phyloP scores from a whole-genome alignment of 1,140 invertebrate species.

The Delia radicum region DNA sequence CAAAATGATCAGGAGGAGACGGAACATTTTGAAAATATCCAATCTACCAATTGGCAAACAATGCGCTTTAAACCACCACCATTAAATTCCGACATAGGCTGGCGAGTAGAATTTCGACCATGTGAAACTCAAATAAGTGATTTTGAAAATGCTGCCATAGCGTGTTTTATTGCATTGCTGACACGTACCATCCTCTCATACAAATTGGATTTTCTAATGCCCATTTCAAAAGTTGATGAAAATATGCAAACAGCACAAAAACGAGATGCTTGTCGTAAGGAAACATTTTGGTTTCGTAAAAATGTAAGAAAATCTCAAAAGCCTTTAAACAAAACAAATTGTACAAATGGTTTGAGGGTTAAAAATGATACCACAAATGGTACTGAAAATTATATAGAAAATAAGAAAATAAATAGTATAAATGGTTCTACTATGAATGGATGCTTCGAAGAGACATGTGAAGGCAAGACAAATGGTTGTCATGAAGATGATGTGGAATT shows the following conservation, averaged over 20 bases:
- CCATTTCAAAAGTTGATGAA: constrained; percentile 96
- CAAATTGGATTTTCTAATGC: constrained; percentile 93
- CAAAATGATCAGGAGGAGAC: constrained; percentile 93
- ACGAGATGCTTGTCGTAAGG: constrained; percentile 76
- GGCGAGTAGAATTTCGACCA: constrained; percentile 99
- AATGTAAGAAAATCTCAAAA: constrained; percentile 55
- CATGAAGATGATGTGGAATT: constrained; percentile 49
- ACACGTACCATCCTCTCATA: constrained; percentile 96
- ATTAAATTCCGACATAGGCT: constrained; percentile 92
- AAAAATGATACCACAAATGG: neutral
- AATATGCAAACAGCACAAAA: constrained; percentile 96
- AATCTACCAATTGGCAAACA: constrained; percentile 99
- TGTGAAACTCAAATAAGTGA: constrained; percentile 98
- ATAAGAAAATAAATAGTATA: too few relatives aligned
- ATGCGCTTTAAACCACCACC: constrained; percentile 99
- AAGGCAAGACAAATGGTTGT: constrained; percentile 27
- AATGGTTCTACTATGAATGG: too few relatives aligned
- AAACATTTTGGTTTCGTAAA: constrained; percentile 91
- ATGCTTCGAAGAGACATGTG: too few relatives aligned
- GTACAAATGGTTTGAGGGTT: constrained; percentile 53
- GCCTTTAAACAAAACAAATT: constrained; percentile 32
- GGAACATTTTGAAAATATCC: constrained; percentile 99
- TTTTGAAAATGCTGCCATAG: constrained; percentile 99
- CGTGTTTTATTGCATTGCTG: constrained; percentile 95
- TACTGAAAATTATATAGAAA: too few relatives aligned